Conservation (phyloP, 2,113 vertebrate genomes). For the Boulengerochromis microlepis region DNA sequence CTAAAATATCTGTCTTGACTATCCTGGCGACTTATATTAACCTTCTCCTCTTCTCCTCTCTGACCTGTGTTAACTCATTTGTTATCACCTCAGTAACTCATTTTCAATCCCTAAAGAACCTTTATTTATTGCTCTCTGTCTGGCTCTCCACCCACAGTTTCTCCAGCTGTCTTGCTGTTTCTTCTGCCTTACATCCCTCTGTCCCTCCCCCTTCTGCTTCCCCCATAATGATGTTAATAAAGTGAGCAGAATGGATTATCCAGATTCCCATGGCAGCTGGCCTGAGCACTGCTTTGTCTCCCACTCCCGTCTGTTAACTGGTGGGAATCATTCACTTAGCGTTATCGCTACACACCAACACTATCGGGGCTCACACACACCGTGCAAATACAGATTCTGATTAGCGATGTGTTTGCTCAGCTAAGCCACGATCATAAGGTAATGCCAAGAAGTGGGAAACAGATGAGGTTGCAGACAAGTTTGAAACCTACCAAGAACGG, state of each 20-base stretch:
- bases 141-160: neutral
- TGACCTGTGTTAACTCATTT: slow-evolving; percentile 1
- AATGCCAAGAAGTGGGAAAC: slow-evolving; percentile 11
- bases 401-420: slow-evolving; percentile 9
- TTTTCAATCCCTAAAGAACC: neutral
- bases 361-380: slow-evolving; percentile 3
- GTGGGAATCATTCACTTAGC: slow-evolving; percentile 56
- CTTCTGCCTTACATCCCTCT: neutral
- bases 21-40: neutral
- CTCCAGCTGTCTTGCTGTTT: neutral
- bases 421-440: neutral
- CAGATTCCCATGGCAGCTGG: slow-evolving; percentile 57
- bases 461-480: neutral
- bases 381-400: slow-evolving; percentile 17
- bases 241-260: slow-evolving; percentile 55
- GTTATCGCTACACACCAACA: slow-evolving; percentile 43
- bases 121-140: neutral
- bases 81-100: neutral
- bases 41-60: neutral
- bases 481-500: neutral
- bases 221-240: slow-evolving; percentile 55
- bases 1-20: neutral
- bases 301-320: slow-evolving; percentile 27
- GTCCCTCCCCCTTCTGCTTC: neutral
- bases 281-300: slow-evolving; percentile 35